Evolutionary conservation across 2,888 invertebrate species (phyloP).

Genomic region (Hybos culiciformis): DNA sequence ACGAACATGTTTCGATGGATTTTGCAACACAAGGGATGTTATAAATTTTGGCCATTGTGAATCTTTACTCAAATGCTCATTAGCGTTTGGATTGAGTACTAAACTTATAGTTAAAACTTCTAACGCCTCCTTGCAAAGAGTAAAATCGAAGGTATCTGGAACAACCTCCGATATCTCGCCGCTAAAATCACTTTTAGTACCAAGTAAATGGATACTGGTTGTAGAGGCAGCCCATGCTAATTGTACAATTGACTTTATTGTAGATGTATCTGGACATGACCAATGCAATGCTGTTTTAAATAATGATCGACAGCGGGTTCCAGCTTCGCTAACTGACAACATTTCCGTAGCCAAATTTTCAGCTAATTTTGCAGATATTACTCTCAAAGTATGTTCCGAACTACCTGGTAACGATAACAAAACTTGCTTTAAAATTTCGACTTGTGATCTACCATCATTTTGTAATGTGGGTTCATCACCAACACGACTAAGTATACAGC

Average conservation of each 20-base stretch:
- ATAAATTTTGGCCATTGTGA: constrained; percentile 79
- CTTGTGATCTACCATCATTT: constrained; percentile 37
- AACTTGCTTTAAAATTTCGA: constrained; percentile 64
- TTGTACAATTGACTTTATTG: constrained; percentile 59
- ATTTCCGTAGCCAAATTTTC: constrained; percentile 63
- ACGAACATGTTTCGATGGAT: constrained; percentile 52
- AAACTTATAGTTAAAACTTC: constrained; percentile 84
- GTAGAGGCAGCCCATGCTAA: constrained; percentile 68
- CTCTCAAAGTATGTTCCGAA: constrained; percentile 72
- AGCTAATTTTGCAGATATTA: constrained; percentile 70
- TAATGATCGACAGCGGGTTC: constrained; percentile 39
- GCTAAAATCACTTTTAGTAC: constrained; percentile 42
- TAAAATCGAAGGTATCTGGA: constrained; percentile 51
- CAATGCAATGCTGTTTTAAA: constrained; percentile 47
- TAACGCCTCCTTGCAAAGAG: constrained; percentile 80
- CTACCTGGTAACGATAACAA: constrained; percentile 65
- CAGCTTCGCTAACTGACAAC: constrained; percentile 36
- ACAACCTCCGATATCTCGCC: constrained; percentile 32
- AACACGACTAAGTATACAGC: constrained; percentile 56
- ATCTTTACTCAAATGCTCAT: constrained; percentile 69
- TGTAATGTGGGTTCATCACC: constrained; percentile 41
- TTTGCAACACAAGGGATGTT: constrained; percentile 74
- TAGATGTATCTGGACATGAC: constrained; percentile 57
- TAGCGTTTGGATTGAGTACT: constrained; percentile 73
- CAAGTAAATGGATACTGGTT: constrained; percentile 52